Percentiles rank a stretch among this genome's conserved stretches.
Evolutionary conservation across 2,113 vertebrate genomes (phyloP).

Genomic region (Xenopus borealis): DNA sequence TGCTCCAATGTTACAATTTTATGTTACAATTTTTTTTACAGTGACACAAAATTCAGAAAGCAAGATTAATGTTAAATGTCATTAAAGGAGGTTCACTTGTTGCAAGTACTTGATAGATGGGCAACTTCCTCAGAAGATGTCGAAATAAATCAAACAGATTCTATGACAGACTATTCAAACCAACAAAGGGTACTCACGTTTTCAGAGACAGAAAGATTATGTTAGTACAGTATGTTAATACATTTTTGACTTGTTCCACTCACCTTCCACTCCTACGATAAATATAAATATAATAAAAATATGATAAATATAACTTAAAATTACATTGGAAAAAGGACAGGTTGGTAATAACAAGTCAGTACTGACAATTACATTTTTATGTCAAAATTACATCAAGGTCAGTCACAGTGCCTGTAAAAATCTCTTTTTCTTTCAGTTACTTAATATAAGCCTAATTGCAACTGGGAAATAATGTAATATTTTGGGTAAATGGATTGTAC

Average conservation of each 20-base stretch:
- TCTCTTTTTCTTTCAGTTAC: too few species aligned
- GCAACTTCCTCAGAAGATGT: slow-evolving; percentile 20
- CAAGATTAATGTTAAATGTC: slow-evolving; percentile 41
- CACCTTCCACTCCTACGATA: too few species aligned
- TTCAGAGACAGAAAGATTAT: background rate
- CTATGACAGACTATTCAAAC: slow-evolving; percentile 3
- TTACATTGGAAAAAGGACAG: too few species aligned
- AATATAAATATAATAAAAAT: too few species aligned
- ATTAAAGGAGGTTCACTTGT: slow-evolving; percentile 37
- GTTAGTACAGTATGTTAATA: background rate
- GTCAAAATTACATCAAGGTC: too few species aligned
- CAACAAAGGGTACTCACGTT: background rate
- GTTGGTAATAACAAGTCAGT: too few species aligned
- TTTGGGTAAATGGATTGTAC: too few species aligned
- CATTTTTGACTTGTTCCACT: background rate
- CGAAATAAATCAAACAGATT: slow-evolving; percentile 6
- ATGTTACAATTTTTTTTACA: slow-evolving; percentile 5
- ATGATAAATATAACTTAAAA: too few species aligned
- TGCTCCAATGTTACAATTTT: slow-evolving; percentile 40
- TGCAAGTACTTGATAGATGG: background rate
- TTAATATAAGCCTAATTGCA: too few species aligned
- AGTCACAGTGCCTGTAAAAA: too few species aligned
- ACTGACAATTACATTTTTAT: too few species aligned
- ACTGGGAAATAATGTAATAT: too few species aligned
- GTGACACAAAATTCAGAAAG: slow-evolving; percentile 38